Evolutionary conservation across 2,888 invertebrate genomes (phyloP).

Genomic region (Tillus elongatus): DNA sequence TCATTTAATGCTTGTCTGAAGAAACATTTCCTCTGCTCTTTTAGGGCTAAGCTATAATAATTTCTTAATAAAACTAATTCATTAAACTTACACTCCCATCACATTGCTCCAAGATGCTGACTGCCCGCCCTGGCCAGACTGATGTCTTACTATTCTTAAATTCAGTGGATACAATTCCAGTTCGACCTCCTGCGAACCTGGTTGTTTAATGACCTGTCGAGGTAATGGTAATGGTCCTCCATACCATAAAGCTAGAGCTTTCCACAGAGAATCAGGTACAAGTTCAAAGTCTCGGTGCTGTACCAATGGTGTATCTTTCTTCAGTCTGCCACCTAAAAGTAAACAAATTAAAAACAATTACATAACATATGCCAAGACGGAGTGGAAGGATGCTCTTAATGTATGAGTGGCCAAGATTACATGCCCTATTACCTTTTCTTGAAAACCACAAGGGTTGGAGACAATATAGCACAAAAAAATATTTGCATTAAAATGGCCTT

Average conservation of each 20-base stretch:
- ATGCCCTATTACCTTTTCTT: too few species aligned
- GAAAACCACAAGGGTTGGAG: too few species aligned
- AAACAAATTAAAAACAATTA: too few species aligned
- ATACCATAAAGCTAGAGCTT: slow-evolving; percentile 74
- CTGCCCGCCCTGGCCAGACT: slow-evolving; percentile 36
- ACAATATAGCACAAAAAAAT: too few species aligned
- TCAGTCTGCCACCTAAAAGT: slow-evolving; percentile 55
- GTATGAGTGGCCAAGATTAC: too few species aligned
- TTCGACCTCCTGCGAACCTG: slow-evolving; percentile 56
- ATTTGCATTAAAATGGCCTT: too few species aligned
- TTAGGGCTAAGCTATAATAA: too few species aligned
- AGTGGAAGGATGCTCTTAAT: background rate
- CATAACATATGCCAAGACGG: too few species aligned
- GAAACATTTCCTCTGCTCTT: too few species aligned
- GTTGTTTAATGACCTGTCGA: slow-evolving; percentile 68
- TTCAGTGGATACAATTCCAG: slow-evolving; percentile 78
- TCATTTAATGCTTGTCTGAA: too few species aligned
- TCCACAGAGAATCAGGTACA: slow-evolving; percentile 79
- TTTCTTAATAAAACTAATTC: too few species aligned
- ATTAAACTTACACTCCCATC: slow-evolving; percentile 37
- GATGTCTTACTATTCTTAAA: slow-evolving; percentile 65
- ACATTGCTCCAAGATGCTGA: slow-evolving; percentile 34
- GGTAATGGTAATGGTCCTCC: slow-evolving; percentile 70
- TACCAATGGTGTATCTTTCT: slow-evolving; percentile 61
- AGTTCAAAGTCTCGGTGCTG: slow-evolving; percentile 78